These are phyloP conservation scores for Pantherophis alleghaniensis DNA, from an alignment of 2,797 vertebrate species.

Conservation along the genomic window DNA sequence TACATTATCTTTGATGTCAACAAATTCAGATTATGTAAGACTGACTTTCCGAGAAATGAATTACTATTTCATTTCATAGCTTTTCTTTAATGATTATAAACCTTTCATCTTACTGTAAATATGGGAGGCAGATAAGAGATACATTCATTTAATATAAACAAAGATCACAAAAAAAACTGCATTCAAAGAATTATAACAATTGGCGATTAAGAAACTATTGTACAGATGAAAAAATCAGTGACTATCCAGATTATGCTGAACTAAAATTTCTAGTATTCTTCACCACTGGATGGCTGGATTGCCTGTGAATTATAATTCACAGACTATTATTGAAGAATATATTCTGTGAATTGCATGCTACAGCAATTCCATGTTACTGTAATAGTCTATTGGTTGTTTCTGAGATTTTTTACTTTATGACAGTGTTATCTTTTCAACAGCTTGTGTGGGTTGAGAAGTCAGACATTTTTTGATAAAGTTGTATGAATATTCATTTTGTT, in stretches of 20 bases:
- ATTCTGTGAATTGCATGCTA: background rate
- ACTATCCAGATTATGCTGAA: background rate
- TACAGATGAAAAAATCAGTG: background rate
- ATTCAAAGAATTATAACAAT: background rate
- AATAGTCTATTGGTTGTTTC: no score
- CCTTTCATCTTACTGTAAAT: background rate
- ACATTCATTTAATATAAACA: fast-evolving
- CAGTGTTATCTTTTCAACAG: no score
- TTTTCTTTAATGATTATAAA: background rate
- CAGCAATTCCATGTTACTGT: no score
- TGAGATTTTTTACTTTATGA: no score
- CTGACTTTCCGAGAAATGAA: background rate
- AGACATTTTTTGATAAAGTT: no score
- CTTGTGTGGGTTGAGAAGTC: no score
- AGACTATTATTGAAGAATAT: background rate
- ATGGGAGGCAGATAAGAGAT: background rate
- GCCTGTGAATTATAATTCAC: background rate
- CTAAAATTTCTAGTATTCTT: background rate
- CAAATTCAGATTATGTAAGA: fast-evolving
- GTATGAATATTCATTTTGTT: no score
- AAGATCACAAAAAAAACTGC: background rate
- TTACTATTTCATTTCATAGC: background rate
- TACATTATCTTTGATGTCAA: background rate
- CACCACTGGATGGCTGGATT: background rate
- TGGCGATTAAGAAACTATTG: background rate